Evolutionary conservation across 2,888 invertebrate genomes (phyloP).

Genomic region (Calameuta filiformis): DNA sequence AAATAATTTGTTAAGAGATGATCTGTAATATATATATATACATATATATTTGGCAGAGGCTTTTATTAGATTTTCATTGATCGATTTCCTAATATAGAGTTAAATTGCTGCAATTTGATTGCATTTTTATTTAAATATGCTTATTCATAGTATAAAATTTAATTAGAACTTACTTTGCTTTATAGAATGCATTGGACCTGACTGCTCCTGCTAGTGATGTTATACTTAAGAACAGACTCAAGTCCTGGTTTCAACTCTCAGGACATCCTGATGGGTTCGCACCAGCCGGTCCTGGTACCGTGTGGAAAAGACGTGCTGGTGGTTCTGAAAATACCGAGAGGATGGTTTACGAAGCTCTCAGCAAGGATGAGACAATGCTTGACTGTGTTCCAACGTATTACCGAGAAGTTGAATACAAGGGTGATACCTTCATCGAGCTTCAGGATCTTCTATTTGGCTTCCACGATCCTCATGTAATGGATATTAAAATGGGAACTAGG

Average conservation of each 20-base stretch:
- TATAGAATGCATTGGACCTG: conserved; percentile 90
- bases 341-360: conserved; percentile 82
- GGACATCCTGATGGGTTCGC: conserved; percentile 94
- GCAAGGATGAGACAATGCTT: conserved; percentile 77
- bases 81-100: not conserved
- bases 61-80: conserved; percentile 4
- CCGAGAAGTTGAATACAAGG: conserved; percentile 82
- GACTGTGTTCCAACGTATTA: conserved; percentile 86
- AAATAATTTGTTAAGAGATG: not conserved
- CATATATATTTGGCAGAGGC: not conserved
- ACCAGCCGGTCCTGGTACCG: conserved; percentile 91
- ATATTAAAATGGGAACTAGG: conserved; percentile 96
- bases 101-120: not conserved
- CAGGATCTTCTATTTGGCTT: conserved; percentile 94
- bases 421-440: conserved; percentile 91
- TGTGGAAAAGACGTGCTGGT: conserved; percentile 88
- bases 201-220: conserved; percentile 92
- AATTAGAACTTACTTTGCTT: conserved; percentile 38
- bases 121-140: not conserved
- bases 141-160: not conserved
- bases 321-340: conserved; percentile 80
- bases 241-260: conserved; percentile 89
- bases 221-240: conserved; percentile 76
- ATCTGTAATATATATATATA: not conserved
- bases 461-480: conserved; percentile 93